Evolutionary conservation across 1,140 invertebrate genomes (phyloP).

Genomic region (Agrilus planipennis): DNA sequence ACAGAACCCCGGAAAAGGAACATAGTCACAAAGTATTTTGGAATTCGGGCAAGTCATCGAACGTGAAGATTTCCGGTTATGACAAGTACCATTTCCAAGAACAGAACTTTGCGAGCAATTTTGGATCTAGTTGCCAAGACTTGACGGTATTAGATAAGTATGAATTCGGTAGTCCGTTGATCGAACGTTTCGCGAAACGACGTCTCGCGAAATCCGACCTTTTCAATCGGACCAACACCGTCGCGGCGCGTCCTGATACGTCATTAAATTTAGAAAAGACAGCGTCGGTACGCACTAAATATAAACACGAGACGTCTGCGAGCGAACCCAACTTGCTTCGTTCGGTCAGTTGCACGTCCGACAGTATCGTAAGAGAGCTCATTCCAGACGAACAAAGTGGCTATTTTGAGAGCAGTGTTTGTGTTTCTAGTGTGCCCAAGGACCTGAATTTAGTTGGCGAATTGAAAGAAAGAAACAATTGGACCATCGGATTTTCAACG

Average conservation of each 20-base stretch:
- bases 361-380: slow-evolving; percentile 6
- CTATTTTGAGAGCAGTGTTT: slow-evolving; percentile 7
- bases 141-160: slow-evolving; percentile 25
- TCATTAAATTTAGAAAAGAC: slow-evolving; percentile 27
- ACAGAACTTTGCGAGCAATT: slow-evolving; percentile 21
- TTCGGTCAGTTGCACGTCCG: slow-evolving; percentile 14
- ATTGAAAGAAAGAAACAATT: slow-evolving; percentile 10
- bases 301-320: slow-evolving; percentile 26
- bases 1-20: slow-evolving; percentile 1
- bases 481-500: slow-evolving; percentile 11
- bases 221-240: no score
- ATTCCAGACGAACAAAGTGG: background rate
- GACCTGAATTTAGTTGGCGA: slow-evolving; percentile 37
- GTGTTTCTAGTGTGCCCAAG: slow-evolving; percentile 41
- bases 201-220: slow-evolving; percentile 2
- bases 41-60: slow-evolving; percentile 3
- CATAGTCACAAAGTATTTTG: slow-evolving; percentile 3
- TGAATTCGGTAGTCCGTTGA: slow-evolving; percentile 18
- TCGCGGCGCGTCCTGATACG: slow-evolving; percentile 2
- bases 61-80: slow-evolving; percentile 26
- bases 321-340: slow-evolving; percentile 37
- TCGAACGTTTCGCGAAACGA: slow-evolving; percentile 18
- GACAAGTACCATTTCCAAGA: slow-evolving; percentile 23
- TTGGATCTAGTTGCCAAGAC: slow-evolving; percentile 31
- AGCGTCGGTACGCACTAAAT: slow-evolving; percentile 15